Conservation (phyloP, 2,888 invertebrate species). For the Drosophila kambysellisi region DNA sequence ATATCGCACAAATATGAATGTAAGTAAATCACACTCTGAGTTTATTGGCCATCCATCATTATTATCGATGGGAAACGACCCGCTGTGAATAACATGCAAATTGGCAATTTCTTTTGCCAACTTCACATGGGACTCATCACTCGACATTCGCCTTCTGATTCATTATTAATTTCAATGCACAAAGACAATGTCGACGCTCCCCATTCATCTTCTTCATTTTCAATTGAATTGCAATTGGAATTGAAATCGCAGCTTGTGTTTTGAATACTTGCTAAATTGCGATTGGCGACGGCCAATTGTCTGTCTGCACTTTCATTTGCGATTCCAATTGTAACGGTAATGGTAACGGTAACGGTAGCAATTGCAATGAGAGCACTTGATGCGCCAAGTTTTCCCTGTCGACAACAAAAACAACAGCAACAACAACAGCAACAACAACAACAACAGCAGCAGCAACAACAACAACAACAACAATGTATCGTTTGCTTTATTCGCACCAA, state of each 20-base stretch:
- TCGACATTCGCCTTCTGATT: conserved; percentile 35
- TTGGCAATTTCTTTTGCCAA: conserved; percentile 15
- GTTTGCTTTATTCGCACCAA: conserved; percentile 66
- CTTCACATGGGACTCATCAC: not conserved
- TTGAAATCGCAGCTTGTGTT: conserved; percentile 19
- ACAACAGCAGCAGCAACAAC: not conserved
- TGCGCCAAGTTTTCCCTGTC: conserved; percentile 62
- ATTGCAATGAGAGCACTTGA: conserved; percentile 64
- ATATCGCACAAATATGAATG: conserved; percentile 57
- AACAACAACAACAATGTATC: conserved; percentile 34
- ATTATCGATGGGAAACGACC: conserved; percentile 55
- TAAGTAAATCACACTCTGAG: conserved; percentile 51
- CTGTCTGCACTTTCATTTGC: conserved; percentile 71
- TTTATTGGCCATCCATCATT: conserved; percentile 41
- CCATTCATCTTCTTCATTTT: conserved; percentile 49
- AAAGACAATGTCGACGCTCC: conserved; percentile 55
- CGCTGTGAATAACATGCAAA: conserved; percentile 29
- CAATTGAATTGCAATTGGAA: conserved; percentile 59
- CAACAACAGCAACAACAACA: not conserved
- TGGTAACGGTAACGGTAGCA: conserved; percentile 17
- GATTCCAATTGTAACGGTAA: conserved; percentile 24
- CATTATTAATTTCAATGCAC: conserved; percentile 1
- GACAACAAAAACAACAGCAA: conserved; percentile 1
- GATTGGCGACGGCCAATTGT: conserved; percentile 61
- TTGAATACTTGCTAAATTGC: conserved; percentile 66